These are phyloP conservation scores for Lordiphosa stackelbergi DNA, from an alignment of 1,140 invertebrate genomes.

Conservation along the genomic window DNA sequence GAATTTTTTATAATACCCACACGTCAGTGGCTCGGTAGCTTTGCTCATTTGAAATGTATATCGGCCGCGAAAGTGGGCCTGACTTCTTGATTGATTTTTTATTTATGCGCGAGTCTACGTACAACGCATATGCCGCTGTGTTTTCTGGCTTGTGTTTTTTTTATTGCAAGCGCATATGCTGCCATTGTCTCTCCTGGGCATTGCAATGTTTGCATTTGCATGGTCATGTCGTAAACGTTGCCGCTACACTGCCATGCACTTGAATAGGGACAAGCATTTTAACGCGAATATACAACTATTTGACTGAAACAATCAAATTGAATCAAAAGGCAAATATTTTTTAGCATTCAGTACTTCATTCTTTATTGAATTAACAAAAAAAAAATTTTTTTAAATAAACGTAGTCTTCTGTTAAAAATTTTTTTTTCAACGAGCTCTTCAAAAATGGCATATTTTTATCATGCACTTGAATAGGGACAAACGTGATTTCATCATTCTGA, in stretches of 20 bases:
- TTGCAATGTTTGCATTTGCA: slow-evolving; percentile 66
- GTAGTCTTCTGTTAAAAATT: too few species aligned
- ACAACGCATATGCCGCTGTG: slow-evolving; percentile 58
- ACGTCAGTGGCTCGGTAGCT: slow-evolving; percentile 30
- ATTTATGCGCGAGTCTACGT: slow-evolving; percentile 31
- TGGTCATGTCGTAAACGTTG: slow-evolving; percentile 27
- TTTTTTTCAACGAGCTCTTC: too few species aligned
- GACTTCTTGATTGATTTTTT: slow-evolving; percentile 70
- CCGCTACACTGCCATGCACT: too few species aligned
- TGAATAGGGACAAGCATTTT: too few species aligned
- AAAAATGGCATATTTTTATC: too few species aligned
- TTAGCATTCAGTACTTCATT: too few species aligned
- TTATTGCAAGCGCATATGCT: slow-evolving; percentile 52
- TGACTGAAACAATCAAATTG: not conserved
- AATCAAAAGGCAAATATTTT: too few species aligned
- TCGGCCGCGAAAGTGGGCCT: slow-evolving; percentile 15
- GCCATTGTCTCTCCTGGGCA: slow-evolving; percentile 44
- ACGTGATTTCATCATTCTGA: too few species aligned
- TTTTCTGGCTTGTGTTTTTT: not conserved
- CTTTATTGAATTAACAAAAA: too few species aligned
- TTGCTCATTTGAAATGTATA: slow-evolving; percentile 52
- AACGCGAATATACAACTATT: too few species aligned
- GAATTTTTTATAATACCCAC: slow-evolving; percentile 63
- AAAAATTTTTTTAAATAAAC: too few species aligned
- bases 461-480: too few species aligned